These are phyloP conservation scores for Myxocyprinus asiaticus DNA, from an alignment of 2,113 vertebrate species.

Conservation along the genomic window DNA sequence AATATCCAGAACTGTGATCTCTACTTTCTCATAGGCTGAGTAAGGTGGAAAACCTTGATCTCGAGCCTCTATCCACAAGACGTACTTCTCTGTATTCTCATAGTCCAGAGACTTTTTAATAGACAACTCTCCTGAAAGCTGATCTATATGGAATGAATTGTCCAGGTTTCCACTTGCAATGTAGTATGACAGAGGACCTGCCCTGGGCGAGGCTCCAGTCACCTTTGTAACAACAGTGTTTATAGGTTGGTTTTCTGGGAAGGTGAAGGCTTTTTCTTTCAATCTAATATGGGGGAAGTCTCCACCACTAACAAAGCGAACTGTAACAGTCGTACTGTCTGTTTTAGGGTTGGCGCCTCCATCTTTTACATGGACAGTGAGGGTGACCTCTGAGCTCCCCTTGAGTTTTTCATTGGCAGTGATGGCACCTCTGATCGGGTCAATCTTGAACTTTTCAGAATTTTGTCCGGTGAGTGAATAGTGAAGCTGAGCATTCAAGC, in stretches of 20 bases:
- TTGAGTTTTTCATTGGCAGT: constrained; percentile 80
- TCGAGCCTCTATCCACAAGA: constrained; percentile 93
- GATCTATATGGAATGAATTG: constrained; percentile 87
- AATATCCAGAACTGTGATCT: constrained; percentile 85
- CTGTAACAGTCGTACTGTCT: constrained; percentile 91
- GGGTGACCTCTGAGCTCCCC: constrained; percentile 86
- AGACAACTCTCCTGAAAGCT: constrained; percentile 88
- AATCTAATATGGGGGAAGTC: constrained; percentile 87
- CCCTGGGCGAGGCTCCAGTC: constrained; percentile 84
- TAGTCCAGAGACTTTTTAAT: constrained; percentile 84
- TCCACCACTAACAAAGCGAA: constrained; percentile 87
- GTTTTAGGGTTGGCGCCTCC: constrained; percentile 81
- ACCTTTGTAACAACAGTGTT: constrained; percentile 85
- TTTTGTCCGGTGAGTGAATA: constrained; percentile 90
- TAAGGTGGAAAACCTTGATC: constrained; percentile 95
- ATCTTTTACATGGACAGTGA: constrained; percentile 90
- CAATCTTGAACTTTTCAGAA: constrained; percentile 90
- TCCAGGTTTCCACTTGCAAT: constrained; percentile 94
- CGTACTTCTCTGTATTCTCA: constrained; percentile 88
- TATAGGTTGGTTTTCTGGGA: constrained; percentile 86
- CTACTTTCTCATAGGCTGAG: constrained; percentile 91
- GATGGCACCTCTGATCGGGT: constrained; percentile 88
- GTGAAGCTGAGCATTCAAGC: constrained; percentile 88
- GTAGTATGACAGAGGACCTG: constrained; percentile 88
- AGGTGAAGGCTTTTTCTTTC: constrained; percentile 82